Evolutionary conservation across 2,888 invertebrate species (phyloP).

Genomic region (Nemurella pictetii): DNA sequence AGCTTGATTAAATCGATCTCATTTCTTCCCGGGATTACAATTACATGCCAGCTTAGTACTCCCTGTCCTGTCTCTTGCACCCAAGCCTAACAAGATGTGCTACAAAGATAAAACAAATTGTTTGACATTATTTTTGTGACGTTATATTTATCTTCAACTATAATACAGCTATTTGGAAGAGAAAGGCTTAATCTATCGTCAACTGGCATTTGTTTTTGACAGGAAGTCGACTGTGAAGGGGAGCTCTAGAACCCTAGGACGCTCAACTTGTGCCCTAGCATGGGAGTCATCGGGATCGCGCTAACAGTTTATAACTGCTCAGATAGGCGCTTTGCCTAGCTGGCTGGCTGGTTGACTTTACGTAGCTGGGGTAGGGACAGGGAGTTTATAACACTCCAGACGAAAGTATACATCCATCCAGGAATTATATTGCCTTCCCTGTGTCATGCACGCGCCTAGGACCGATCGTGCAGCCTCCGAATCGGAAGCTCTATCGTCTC

Average conservation of each 20-base stretch:
- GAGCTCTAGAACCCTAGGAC: neutral
- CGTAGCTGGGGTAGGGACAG: neutral
- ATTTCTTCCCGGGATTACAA: neutral
- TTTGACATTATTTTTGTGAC: neutral
- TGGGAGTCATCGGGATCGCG: neutral
- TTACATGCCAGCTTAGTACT: neutral
- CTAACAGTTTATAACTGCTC: neutral
- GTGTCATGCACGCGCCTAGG: too few relatives aligned
- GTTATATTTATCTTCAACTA: neutral
- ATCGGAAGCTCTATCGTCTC: too few relatives aligned
- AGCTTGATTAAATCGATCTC: neutral
- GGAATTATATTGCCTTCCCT: neutral
- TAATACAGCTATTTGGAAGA: neutral
- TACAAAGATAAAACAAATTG: neutral
- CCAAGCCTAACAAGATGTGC: neutral
- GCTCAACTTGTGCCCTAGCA: neutral
- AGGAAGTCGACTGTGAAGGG: slow-evolving; percentile 15
- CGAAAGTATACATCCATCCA: neutral
- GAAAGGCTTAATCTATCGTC: slow-evolving; percentile 14
- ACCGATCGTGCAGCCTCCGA: too few relatives aligned
- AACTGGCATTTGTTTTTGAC: slow-evolving; percentile 26
- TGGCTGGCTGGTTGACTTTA: neutral
- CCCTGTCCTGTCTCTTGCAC: neutral
- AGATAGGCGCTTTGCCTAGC: neutral
- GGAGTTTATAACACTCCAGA: neutral